phyloP scores from a whole-genome alignment of 2,797 vertebrate species.

The Nasua narica region DNA sequence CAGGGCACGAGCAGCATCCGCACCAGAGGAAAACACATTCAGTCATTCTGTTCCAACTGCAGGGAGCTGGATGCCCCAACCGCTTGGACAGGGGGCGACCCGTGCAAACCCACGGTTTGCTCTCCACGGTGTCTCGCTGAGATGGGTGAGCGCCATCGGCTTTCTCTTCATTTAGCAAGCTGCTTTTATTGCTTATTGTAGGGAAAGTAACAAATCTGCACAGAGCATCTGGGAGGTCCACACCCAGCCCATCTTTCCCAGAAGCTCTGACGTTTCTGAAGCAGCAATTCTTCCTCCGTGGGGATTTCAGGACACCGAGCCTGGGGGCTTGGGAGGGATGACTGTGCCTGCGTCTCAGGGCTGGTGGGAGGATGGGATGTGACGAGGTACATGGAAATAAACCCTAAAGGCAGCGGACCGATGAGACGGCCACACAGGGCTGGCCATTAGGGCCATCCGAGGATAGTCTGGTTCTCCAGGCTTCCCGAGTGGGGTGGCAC shows the following conservation, averaged over 20 bases:
- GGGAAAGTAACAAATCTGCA: conserved; percentile 13
- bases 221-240: background rate
- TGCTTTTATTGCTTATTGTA: conserved; percentile 47
- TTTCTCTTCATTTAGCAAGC: conserved; percentile 35
- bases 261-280: conserved; percentile 4
- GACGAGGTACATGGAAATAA: background rate
- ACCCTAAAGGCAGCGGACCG: background rate
- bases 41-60: background rate
- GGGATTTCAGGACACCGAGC: background rate
- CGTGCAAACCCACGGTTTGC: background rate
- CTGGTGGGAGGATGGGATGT: background rate
- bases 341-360: background rate
- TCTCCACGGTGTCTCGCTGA: background rate
- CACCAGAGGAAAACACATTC: conserved; percentile 24
- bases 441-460: background rate
- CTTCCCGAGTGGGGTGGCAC: background rate
- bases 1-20: background rate
- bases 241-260: background rate
- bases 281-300: background rate
- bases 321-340: background rate
- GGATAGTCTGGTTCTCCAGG: background rate
- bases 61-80: background rate
- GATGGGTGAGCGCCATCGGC: background rate
- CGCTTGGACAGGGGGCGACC: background rate
- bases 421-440: rapidly evolving